phyloP scores from a whole-genome alignment of 2,888 invertebrate genomes.

The Mythimna albipuncta region DNA sequence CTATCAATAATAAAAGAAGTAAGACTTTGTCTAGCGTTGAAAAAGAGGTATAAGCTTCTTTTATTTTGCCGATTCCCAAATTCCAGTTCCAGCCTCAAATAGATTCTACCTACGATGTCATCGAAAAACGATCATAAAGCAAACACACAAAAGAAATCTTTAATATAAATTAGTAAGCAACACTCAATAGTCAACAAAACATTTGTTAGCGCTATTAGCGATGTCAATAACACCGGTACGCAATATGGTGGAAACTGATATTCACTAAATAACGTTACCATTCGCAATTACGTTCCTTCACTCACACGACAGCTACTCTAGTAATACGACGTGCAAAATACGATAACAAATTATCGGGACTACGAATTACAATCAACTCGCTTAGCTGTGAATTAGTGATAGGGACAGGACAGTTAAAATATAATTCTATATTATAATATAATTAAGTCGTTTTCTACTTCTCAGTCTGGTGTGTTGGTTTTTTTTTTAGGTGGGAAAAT shows the following conservation, averaged over 20 bases:
- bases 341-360: constrained; percentile 6
- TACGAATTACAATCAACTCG: constrained; percentile 15
- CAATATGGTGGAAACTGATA: constrained; percentile 29
- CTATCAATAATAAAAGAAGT: no score
- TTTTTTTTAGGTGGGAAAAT: no score
- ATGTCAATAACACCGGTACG: constrained; percentile 39
- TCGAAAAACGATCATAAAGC: neutral
- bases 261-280: constrained; percentile 35
- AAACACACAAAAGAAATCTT: neutral
- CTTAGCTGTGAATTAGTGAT: constrained; percentile 23
- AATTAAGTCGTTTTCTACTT: no score
- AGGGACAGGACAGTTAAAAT: neutral
- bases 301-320: constrained; percentile 14
- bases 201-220: constrained; percentile 32
- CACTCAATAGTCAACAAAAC: constrained; percentile 20
- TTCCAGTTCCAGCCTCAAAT: no score
- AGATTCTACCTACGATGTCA: no score
- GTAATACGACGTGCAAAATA: constrained; percentile 18
- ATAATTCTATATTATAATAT: no score
- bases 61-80: no score
- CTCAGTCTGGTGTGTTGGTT: no score
- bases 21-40: no score
- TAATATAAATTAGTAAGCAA: constrained; percentile 1
- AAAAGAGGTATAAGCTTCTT: no score
- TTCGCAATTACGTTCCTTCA: constrained; percentile 44